Evolutionary conservation across 2,113 vertebrate species (phyloP).

Genomic region (Pholis gunnellus): DNA sequence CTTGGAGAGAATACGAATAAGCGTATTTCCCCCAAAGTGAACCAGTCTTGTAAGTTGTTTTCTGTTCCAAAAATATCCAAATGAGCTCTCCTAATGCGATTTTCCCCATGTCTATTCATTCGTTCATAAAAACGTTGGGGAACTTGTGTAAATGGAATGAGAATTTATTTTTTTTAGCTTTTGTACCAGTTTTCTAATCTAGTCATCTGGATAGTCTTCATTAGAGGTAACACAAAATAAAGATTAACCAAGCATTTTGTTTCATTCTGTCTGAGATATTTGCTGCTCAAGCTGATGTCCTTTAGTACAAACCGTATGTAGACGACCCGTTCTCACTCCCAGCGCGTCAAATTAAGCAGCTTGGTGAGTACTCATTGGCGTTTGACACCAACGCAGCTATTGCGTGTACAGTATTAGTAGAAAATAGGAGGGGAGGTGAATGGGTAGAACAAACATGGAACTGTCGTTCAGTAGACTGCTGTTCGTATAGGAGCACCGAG

Average conservation of each 20-base stretch:
- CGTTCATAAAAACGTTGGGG: not conserved
- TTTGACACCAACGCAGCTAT: no score
- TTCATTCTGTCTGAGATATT: not conserved
- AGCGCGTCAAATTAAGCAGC: no score
- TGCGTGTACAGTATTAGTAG: no score
- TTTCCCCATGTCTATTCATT: not conserved
- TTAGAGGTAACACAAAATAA: not conserved
- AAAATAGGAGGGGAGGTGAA: no score
- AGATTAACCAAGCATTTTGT: not conserved
- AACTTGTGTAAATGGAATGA: not conserved
- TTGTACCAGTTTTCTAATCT: not conserved
- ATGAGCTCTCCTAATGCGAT: not conserved
- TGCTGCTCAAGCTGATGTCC: not conserved
- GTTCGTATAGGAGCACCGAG: no score
- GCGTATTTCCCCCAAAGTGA: not conserved
- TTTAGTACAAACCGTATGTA: not conserved
- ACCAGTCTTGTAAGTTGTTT: not conserved
- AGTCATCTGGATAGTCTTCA: no score
- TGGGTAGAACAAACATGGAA: no score
- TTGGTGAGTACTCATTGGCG: no score
- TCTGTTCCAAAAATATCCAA: not conserved
- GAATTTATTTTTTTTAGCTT: not conserved
- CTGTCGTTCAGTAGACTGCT: no score
- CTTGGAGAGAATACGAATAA: not conserved
- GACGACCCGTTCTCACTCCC: no score